Evolutionary conservation across 53 echinoderm and acorn worm genomes (phyloP), one percentile per base, ranked within the genome.

Genomic region (Mesocentrotus franciscanus): DNA sequence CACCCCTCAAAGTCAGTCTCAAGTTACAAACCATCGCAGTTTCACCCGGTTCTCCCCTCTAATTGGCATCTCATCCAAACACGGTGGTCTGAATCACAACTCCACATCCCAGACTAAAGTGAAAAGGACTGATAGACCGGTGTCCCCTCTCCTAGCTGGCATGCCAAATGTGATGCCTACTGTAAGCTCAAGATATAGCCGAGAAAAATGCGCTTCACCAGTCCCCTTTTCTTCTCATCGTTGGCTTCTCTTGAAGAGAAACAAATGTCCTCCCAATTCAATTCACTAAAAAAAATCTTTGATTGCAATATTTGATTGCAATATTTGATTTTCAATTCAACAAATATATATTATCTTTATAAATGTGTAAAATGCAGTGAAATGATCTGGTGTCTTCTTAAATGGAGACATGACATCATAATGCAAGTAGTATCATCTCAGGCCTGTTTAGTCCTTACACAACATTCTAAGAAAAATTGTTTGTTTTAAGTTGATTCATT

Each of bases 161-260:
- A 92, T 92, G 93, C 93, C 93, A 17, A 56, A 57, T 92, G 75
- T 87, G 11, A 81, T 93, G 94, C 94, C 94, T 14, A 60, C 79
- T 61, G 60, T 94, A 33, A 94, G 95, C 62, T 61, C 87, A n/a
- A 60, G 71, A 13, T 94, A 85, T 55, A 85, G 60, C 5, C 32
- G 95, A 70, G 95, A 87, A 70, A 94, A 85, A 70, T 49, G 87
- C 30, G 61, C 61, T 1, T 95, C 95, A 68, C 97, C 97, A 56
- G 95, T 97, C 64, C 97, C 97, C 9, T 97, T 96, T 62, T 97
- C 97, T 27, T 96, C 97, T 30, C 95, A 96, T 29, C 90, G 96
- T n/a, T 97, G 97, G 97, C 94, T 97, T 13, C 96, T 96, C 8
- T 94, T 95, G 85, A 71, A 79, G 59, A 68, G 97, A 33, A 93